Conservation (phyloP, 2,888 invertebrate genomes). For the Arrhopalites spinosus region DNA sequence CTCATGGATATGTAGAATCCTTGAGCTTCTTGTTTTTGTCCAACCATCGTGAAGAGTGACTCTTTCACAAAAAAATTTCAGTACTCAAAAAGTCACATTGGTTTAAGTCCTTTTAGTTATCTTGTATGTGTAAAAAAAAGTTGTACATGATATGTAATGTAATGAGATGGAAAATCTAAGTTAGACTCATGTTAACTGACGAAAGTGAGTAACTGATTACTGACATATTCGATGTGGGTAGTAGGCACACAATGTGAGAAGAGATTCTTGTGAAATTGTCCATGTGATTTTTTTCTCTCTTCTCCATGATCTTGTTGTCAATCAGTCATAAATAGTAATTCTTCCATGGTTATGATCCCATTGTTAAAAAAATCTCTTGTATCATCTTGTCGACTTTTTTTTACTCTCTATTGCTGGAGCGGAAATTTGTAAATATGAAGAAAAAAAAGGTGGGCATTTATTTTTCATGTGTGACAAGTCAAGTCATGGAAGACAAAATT, state of each 20-base stretch:
- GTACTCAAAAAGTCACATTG: background rate
- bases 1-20: conserved; percentile 17
- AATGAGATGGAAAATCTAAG: background rate
- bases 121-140: no score
- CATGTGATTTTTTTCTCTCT: background rate
- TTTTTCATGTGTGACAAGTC: background rate
- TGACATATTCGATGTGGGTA: background rate
- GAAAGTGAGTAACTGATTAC: background rate
- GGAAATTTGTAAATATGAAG: background rate
- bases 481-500: background rate
- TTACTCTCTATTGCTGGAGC: no score
- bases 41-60: conserved; percentile 7
- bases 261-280: background rate
- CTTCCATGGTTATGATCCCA: background rate
- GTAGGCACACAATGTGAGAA: no score
- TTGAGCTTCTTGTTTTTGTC: conserved; percentile 21
- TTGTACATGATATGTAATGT: conserved; percentile 1
- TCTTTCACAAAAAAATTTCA: conserved; percentile 3
- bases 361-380: background rate
- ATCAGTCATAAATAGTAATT: background rate
- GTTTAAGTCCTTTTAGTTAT: background rate
- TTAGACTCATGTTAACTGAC: background rate
- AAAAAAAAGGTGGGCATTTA: no score
- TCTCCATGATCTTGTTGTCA: background rate
- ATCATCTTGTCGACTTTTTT: no score